These are phyloP conservation scores for Halocynthia aurantium DNA, from an alignment of 23 tunicate genomes.

Conservation along the genomic window DNA sequence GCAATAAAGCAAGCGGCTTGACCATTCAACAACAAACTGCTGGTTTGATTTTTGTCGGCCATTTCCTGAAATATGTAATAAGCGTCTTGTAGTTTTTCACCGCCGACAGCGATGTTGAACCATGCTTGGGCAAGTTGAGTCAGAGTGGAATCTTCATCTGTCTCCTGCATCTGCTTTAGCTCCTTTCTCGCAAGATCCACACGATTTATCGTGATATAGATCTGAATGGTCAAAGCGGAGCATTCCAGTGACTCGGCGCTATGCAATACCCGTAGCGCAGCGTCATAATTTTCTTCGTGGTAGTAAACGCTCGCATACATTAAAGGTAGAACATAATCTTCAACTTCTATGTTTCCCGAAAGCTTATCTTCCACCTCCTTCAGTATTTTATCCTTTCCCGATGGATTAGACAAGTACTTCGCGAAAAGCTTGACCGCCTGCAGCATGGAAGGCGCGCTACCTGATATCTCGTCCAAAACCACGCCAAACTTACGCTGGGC, in stretches of 20 bases:
- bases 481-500: conserved; percentile 89
- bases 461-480: conserved; percentile 70
- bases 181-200: conserved; percentile 89
- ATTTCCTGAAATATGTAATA: conserved; percentile 93
- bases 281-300: conserved; percentile 76
- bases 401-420: conserved; percentile 68
- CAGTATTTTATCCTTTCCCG: conserved; percentile 57
- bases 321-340: conserved; percentile 64
- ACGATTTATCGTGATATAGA: conserved; percentile 63
- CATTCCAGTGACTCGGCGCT: conserved; percentile 83
- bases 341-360: conserved; percentile 78
- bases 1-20: conserved; percentile 89
- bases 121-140: conserved; percentile 97
- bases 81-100: conserved; percentile 97
- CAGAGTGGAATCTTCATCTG: conserved; percentile 89
- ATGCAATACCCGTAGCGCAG: conserved; percentile 74
- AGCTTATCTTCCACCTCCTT: conserved; percentile 78
- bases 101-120: conserved; percentile 91
- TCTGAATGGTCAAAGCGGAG: conserved; percentile 78
- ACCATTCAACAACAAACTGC: conserved; percentile 78
- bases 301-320: conserved; percentile 83
- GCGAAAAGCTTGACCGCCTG: conserved; percentile 79
- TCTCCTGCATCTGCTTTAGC: conserved; percentile 66
- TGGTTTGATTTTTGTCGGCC: conserved; percentile 84
- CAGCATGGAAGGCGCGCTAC: conserved; percentile 51